phyloP scores from a whole-genome alignment of 2,113 vertebrate species.

The Bubo blakistoni region DNA sequence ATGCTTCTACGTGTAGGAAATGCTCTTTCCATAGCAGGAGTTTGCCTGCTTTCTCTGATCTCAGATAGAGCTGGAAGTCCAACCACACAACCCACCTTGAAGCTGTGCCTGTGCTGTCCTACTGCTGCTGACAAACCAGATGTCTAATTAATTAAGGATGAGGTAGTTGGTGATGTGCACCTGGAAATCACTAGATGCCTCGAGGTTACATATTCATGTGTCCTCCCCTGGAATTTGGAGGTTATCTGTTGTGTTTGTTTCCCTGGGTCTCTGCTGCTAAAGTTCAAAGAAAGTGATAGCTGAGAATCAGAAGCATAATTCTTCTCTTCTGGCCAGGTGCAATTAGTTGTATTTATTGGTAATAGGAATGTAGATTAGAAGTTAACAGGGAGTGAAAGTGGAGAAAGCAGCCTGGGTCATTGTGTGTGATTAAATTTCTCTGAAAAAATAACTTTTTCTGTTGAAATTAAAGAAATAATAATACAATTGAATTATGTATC shows the following conservation, averaged over 20 bases:
- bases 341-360: not conserved
- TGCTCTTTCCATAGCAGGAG: not conserved
- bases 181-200: conserved; percentile 39
- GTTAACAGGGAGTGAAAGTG: not conserved
- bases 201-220: conserved; percentile 12
- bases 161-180: conserved; percentile 16
- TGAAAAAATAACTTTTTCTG: not conserved
- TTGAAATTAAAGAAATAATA: not conserved
- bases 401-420: not conserved
- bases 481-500: not conserved
- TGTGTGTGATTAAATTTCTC: not conserved
- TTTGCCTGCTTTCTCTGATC: not conserved
- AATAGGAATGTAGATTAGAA: not conserved
- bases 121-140: not conserved
- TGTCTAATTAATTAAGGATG: conserved; percentile 55
- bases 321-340: not conserved
- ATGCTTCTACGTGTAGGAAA: not conserved
- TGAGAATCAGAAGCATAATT: not conserved
- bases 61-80: not conserved
- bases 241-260: not conserved
- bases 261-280: not conserved
- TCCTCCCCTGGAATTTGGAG: not conserved
- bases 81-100: not conserved
- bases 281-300: not conserved
- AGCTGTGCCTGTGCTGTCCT: not conserved